Evolutionary conservation across 2,888 invertebrate genomes (phyloP).

Genomic region (Sylvicola fuscatus): DNA sequence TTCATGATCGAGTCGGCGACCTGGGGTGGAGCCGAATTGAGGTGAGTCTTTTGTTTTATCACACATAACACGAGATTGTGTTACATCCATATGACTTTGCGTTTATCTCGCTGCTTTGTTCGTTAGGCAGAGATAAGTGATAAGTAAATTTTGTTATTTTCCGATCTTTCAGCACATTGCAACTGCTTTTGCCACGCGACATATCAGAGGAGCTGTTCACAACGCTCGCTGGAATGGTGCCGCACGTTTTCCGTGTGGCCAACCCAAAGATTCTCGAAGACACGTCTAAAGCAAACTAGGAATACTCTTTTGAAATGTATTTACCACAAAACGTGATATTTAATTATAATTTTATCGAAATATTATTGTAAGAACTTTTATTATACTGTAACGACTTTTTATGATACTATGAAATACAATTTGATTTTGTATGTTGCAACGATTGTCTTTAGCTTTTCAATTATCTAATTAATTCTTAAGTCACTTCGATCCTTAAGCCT

Average conservation of each 20-base stretch:
- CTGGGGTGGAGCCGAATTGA: slow-evolving; percentile 75
- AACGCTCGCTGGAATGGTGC: slow-evolving; percentile 68
- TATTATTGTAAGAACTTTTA: too few relatives aligned
- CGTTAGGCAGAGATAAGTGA: too few relatives aligned
- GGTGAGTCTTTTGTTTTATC: slow-evolving; percentile 52
- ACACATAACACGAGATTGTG: background rate
- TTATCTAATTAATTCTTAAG: too few relatives aligned
- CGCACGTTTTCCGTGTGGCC: slow-evolving; percentile 83
- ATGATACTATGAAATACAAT: too few relatives aligned
- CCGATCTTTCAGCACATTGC: slow-evolving; percentile 18
- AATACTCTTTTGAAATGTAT: too few relatives aligned
- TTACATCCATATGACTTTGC: background rate
- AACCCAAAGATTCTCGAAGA: slow-evolving; percentile 68
- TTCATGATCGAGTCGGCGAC: slow-evolving; percentile 98
- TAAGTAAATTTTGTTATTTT: background rate
- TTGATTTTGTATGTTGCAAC: too few relatives aligned
- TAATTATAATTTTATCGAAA: too few relatives aligned
- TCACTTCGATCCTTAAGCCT: too few relatives aligned
- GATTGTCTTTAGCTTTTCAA: too few relatives aligned
- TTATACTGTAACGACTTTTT: too few relatives aligned
- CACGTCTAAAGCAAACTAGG: slow-evolving; percentile 7
- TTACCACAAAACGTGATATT: too few relatives aligned
- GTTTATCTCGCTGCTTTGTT: too few relatives aligned
- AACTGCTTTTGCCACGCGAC: slow-evolving; percentile 52
- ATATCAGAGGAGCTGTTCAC: slow-evolving; percentile 67